phyloP scores from a whole-genome alignment of 2,797 vertebrate genomes.

The Bucorvus abyssinicus region DNA sequence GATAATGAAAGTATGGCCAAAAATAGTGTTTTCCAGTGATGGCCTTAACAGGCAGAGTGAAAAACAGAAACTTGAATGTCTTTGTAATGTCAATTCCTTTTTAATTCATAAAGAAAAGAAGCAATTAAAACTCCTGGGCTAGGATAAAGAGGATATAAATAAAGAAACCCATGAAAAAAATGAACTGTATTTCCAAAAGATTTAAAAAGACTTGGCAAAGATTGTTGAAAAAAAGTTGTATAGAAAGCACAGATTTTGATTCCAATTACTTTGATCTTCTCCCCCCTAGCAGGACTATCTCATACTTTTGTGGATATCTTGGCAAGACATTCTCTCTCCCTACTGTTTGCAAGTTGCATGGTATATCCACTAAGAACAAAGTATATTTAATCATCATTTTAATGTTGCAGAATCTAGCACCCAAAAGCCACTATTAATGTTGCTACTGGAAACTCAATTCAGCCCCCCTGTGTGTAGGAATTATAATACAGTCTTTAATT shows the following conservation, averaged over 20 bases:
- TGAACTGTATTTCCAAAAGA: background rate
- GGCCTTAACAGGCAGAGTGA: background rate
- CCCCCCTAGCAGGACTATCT: background rate
- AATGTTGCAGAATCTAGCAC: background rate
- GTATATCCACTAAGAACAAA: background rate
- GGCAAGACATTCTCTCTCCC: background rate
- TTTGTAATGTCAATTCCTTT: background rate
- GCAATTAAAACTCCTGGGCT: background rate
- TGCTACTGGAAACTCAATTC: background rate
- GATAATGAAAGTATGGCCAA: background rate
- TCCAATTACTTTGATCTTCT: background rate
- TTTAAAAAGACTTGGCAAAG: background rate
- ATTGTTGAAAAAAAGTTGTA: background rate
- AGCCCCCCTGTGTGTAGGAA: background rate
- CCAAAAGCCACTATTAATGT: background rate
- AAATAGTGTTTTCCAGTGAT: background rate
- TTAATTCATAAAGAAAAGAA: conserved; percentile 7
- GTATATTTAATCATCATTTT: background rate
- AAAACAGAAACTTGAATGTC: background rate
- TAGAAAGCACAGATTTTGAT: background rate
- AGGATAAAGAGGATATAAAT: background rate
- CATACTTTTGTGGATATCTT: background rate
- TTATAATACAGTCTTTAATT: background rate
- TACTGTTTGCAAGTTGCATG: background rate
- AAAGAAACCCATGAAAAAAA: too few relatives aligned